A percentile compares a stretch with the other conserved stretches of the same genome.
phyloP scores from a whole-genome alignment of 2,888 invertebrate genomes.

The Caenorhabditis sp. region DNA sequence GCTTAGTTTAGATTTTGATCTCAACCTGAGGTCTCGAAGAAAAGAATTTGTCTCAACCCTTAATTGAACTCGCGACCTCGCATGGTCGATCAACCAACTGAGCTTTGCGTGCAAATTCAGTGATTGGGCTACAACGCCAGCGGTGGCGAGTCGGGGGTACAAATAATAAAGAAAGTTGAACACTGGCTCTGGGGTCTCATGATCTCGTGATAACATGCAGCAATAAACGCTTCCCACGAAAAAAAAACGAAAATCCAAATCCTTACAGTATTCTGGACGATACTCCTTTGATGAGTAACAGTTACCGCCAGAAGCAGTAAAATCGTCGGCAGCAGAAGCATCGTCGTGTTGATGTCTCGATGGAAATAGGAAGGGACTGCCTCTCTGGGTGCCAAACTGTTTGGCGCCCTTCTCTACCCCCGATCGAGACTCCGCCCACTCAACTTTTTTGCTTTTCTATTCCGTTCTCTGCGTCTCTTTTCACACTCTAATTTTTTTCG shows the following conservation, averaged over 20 bases:
- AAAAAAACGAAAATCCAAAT: background rate
- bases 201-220: no score
- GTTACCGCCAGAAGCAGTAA: slow-evolving; percentile 15
- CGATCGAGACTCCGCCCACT: slow-evolving; percentile 42
- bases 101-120: no score
- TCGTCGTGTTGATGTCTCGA: slow-evolving; percentile 21
- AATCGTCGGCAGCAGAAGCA: slow-evolving; percentile 34
- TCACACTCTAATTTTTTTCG: slow-evolving; percentile 26
- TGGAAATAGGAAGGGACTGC: slow-evolving; percentile 24
- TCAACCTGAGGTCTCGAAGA: no score
- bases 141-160: no score
- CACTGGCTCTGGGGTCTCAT: no score
- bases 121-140: no score
- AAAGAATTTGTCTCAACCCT: no score
- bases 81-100: no score
- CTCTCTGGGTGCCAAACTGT: slow-evolving; percentile 51
- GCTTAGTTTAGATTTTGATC: no score
- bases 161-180: no score
- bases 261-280: slow-evolving; percentile 49
- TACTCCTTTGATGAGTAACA: slow-evolving; percentile 26
- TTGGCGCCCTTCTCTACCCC: slow-evolving; percentile 41
- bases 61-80: no score
- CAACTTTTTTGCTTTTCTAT: slow-evolving; percentile 19
- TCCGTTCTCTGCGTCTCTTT: slow-evolving; percentile 24
- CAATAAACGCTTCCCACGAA: no score